Evolutionary conservation across 2,113 vertebrate genomes (phyloP).

Genomic region (Apus apus): DNA sequence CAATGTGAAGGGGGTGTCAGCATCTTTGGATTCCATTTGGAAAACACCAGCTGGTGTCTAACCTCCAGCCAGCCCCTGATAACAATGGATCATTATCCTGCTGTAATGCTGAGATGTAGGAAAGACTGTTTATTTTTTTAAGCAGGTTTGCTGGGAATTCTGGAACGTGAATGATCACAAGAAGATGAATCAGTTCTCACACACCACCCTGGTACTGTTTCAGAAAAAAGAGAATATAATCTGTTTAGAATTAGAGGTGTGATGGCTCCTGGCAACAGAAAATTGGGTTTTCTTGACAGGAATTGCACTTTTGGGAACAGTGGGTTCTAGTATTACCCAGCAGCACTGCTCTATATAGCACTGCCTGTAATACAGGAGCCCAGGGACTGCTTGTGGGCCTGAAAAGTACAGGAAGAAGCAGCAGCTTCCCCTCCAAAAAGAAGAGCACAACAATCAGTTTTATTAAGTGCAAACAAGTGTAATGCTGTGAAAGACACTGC

Average conservation of each 20-base stretch:
- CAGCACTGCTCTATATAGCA: not conserved
- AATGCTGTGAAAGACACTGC: not conserved
- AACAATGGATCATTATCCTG: not conserved
- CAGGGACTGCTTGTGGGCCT: not conserved
- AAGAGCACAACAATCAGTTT: not conserved
- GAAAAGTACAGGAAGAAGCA: accelerated
- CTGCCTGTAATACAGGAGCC: not conserved
- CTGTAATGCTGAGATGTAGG: not conserved
- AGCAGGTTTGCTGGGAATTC: not conserved
- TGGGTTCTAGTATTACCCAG: not conserved
- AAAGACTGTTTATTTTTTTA: not conserved
- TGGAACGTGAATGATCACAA: not conserved
- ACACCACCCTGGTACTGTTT: not conserved
- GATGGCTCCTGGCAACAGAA: not conserved
- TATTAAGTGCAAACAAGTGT: not conserved
- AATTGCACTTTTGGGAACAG: not conserved
- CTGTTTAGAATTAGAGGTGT: not conserved
- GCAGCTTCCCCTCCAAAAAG: not conserved
- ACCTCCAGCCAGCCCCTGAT: not conserved
- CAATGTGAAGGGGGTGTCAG: not conserved
- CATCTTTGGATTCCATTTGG: not conserved
- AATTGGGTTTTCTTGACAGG: not conserved
- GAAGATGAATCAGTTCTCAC: not conserved
- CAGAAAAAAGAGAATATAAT: not conserved
- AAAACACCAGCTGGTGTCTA: not conserved